A percentile compares a stretch with the other conserved stretches of the same genome.
Conservation (phyloP, 2,797 vertebrate genomes). For the Takifugu rubripes region DNA sequence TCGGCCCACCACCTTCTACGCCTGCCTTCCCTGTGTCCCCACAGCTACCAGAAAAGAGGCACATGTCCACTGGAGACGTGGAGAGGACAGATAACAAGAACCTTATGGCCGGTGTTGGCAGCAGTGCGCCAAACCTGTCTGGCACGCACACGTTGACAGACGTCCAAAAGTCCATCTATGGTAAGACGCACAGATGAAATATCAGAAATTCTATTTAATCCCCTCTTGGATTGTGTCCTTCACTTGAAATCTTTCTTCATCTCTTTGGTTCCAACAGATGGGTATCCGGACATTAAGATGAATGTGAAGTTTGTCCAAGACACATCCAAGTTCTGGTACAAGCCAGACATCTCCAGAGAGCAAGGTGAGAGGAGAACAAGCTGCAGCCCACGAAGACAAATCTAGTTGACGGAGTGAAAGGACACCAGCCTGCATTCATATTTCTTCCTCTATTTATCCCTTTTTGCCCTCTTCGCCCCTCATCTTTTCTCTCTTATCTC, state of each 20-base stretch:
- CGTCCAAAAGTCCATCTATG: slow-evolving; percentile 90
- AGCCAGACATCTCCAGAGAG: slow-evolving; percentile 95
- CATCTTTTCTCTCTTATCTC: no score
- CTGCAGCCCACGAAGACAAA: no score
- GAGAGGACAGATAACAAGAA: slow-evolving; percentile 85
- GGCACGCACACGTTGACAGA: slow-evolving; percentile 83
- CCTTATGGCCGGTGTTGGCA: slow-evolving; percentile 68
- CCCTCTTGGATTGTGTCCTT: not conserved
- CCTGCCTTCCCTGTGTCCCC: slow-evolving; percentile 86
- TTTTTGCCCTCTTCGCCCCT: no score
- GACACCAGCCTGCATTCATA: not conserved
- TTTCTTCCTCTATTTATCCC: not conserved
- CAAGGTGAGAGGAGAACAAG: slow-evolving; percentile 78
- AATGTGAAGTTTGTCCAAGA: slow-evolving; percentile 98
- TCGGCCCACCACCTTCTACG: slow-evolving; percentile 74
- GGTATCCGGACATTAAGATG: slow-evolving; percentile 90
- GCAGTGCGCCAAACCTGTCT: slow-evolving; percentile 72
- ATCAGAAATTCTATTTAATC: not conserved
- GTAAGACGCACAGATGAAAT: slow-evolving; percentile 58
- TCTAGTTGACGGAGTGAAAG: not conserved
- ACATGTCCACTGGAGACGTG: slow-evolving; percentile 84
- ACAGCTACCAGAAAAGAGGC: slow-evolving; percentile 86
- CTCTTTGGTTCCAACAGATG: slow-evolving; percentile 70
- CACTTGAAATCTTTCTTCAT: slow-evolving; percentile 4
- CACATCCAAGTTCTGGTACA: slow-evolving; percentile 98